phyloP scores from a whole-genome alignment of 2,888 invertebrate genomes.

The Doris montereyensis region DNA sequence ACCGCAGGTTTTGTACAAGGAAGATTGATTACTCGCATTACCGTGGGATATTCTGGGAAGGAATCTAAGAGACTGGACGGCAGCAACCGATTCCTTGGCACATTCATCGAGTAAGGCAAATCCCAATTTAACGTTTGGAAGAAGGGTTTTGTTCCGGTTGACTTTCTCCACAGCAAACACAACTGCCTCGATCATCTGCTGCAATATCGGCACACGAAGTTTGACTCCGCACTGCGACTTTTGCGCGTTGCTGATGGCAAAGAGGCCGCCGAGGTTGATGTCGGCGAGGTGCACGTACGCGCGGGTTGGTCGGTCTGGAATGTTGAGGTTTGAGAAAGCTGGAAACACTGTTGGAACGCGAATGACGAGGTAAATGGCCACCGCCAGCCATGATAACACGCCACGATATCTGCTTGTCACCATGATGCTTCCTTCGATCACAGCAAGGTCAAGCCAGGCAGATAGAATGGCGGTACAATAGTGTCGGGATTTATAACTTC shows the following conservation, averaged over 20 bases:
- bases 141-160: conserved; percentile 13
- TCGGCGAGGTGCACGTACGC: neutral
- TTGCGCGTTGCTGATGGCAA: conserved; percentile 17
- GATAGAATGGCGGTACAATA: no score
- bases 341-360: no score
- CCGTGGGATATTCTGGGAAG: conserved; percentile 3
- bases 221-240: neutral
- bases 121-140: conserved; percentile 40
- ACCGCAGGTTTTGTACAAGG: neutral
- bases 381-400: no score
- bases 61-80: conserved; percentile 39
- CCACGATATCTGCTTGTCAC: no score
- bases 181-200: conserved; percentile 34
- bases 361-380: no score
- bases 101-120: conserved; percentile 42
- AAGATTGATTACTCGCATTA: neutral
- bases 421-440: no score
- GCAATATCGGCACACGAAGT: conserved; percentile 22
- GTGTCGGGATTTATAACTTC: no score
- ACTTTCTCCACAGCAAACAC: conserved; percentile 37
- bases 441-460: no score
- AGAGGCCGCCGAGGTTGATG: conserved; percentile 30
- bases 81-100: conserved; percentile 34
- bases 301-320: neutral
- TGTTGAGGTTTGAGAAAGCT: no score